These are phyloP conservation scores for Panthera uncia DNA, from an alignment of 2,113 vertebrate genomes.

Conservation along the genomic window DNA sequence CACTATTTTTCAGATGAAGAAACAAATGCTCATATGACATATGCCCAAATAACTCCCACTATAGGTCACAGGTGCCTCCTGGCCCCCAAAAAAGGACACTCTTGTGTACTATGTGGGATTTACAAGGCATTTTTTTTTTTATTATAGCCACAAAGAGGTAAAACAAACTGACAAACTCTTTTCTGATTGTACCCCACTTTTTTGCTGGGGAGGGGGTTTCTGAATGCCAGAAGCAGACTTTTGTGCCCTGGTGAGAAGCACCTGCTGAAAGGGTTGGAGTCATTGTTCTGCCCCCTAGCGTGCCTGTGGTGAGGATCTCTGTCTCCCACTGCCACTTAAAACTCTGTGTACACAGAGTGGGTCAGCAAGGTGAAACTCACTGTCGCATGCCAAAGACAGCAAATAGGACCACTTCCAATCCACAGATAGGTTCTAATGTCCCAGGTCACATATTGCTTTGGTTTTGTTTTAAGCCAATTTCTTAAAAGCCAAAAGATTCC, in stretches of 20 bases:
- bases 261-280: not conserved
- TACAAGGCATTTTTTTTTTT: not conserved
- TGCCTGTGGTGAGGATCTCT: not conserved
- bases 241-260: slow-evolving; percentile 1
- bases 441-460: not conserved
- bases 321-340: not conserved
- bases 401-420: not conserved
- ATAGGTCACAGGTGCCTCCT: not conserved
- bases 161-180: not conserved
- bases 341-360: not conserved
- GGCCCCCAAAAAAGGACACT: not conserved
- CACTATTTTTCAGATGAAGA: slow-evolving; percentile 53
- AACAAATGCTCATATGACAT: slow-evolving; percentile 51
- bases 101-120: not conserved
- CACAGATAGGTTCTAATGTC: not conserved
- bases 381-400: not conserved
- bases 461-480: slow-evolving; percentile 11
- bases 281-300: not conserved
- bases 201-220: not conserved
- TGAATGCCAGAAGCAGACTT: slow-evolving; percentile 33
- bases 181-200: not conserved
- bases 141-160: not conserved
- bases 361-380: not conserved
- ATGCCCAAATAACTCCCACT: not conserved
- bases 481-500: not conserved